Evolutionary conservation across 2,888 invertebrate species (phyloP), one percentile per base, ranked within the genome.

Genomic region (Gastrophysa polygoni): DNA sequence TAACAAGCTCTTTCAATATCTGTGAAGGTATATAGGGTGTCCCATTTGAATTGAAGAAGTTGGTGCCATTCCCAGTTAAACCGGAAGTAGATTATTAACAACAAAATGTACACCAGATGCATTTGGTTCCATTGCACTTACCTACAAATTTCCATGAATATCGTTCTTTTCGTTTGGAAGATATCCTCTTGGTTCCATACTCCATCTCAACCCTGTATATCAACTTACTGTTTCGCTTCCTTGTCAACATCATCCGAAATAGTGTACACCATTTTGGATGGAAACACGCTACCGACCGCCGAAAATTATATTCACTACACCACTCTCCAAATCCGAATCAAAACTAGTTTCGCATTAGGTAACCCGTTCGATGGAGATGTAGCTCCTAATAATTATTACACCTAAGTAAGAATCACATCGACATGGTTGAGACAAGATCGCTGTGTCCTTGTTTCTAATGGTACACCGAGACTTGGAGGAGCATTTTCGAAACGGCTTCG

Each of bases 221-320:
- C 10, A 16, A 69, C 69, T 64, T 68, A 68, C 68, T 51, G 55
- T 34, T 70, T 64, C 11, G 44, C 29, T 49, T 49, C 50, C 34
- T 49, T 61, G 20, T 61, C 52, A 46, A 69, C 67, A 58, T 73
- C 69, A 59, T 73, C 73, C 65, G 73, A 69, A 44, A 73, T 73
- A 54, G 73, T 69, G 54, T 73, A 71, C 62, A 71, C 71, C 73
- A 73, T 73, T 56, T 63, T 67, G 46, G n/a, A 16, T 11, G 11
- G 6, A 24, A 48, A 29, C 28, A 28, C n/a, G 17, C 24, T 7
- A 38, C 18, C 34, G 17, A 28, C 29, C 18, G 17, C 48, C 16
- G 20, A 28, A 16, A 14, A 14, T 16, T 28, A 5, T 5, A 21
- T 11, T 20, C 16, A 48, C 20, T 46, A 20, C 34, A 18, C 11